Evolutionary conservation across 2,797 vertebrate species (phyloP), one percentile per base, ranked within the genome.

Genomic region (Tamandua tetradactyla): DNA sequence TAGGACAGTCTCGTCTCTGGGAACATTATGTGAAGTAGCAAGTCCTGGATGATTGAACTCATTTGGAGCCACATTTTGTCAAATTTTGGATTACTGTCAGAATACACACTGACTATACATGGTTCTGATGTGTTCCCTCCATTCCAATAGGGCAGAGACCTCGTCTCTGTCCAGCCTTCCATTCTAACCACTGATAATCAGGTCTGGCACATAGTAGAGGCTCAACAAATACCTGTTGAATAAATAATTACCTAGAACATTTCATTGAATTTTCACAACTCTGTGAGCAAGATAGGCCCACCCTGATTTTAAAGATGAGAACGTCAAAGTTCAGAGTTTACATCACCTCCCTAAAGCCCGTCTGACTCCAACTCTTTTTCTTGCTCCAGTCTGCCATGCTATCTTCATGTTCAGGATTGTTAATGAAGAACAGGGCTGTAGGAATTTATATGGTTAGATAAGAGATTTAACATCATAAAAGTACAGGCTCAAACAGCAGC

Each of bases 31-130:
- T 84, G 17, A 30, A 5, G n/a, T 71, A 8, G 57, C 93, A 59
- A 88, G 59, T 64, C 49, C 52, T 47, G 59, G 49, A 7, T 91
- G 78, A n/a, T 42, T 40, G 69, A 75, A 78, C 17, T 35, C 83
- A 52, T 82, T 32, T 79, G 61, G 37, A 59, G 82, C 59, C 27
- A 49, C 25, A 62, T 40, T 76, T 75, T 40, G 32, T 62, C 35
- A n/a, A 22, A 8, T 87, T 68, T 64, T 52, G 22, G 57, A 40
- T 64, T 22, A 7, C 14, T 32, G 23, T 42, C 20, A 57, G 40
- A 80, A 90, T 71, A 22, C 15, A 35, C 32, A 40, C n/a, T 6
- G 30, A 15, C 32, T 57, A 1, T 17, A 37, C 0, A 12, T 0
- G 14, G 8, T 55, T 57, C 69, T 66, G 35, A 32, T 66, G 35